A percentile compares a stretch with the other conserved stretches of the same genome.
Evolutionary conservation across 2,797 vertebrate genomes (phyloP).

Genomic region (Thripadectes ignobilis): DNA sequence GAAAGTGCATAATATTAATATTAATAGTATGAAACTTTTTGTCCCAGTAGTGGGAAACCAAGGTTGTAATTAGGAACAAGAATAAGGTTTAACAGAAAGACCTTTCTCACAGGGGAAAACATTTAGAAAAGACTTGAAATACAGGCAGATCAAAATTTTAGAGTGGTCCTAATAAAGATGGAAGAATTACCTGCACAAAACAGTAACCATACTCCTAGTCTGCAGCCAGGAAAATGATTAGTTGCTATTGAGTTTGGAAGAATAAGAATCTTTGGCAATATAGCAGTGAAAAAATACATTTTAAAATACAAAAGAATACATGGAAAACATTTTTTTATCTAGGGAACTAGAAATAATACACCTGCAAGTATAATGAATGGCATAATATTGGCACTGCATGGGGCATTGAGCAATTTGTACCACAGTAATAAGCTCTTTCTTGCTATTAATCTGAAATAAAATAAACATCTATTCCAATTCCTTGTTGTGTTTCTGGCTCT

Average conservation of each 20-base stretch:
- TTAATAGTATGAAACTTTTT: slow-evolving; percentile 16
- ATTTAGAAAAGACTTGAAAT: slow-evolving; percentile 66
- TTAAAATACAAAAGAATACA: slow-evolving; percentile 75
- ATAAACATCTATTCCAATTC: slow-evolving; percentile 64
- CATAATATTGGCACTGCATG: slow-evolving; percentile 72
- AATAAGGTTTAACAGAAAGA: slow-evolving; percentile 59
- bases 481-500: slow-evolving; percentile 68
- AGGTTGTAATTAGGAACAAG: slow-evolving; percentile 18
- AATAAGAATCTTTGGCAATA: slow-evolving; percentile 63
- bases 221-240: slow-evolving; percentile 68
- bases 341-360: slow-evolving; percentile 79
- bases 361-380: slow-evolving; percentile 77
- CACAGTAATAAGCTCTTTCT: slow-evolving; percentile 66
- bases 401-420: slow-evolving; percentile 72
- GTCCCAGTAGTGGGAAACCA: slow-evolving; percentile 49
- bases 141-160: slow-evolving; percentile 46
- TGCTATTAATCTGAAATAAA: slow-evolving; percentile 77
- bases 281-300: slow-evolving; percentile 66
- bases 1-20: slow-evolving; percentile 42
- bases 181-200: slow-evolving; percentile 47
- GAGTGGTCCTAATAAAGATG: slow-evolving; percentile 47
- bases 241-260: slow-evolving; percentile 74
- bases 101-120: slow-evolving; percentile 56
- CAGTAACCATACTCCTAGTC: slow-evolving; percentile 50
- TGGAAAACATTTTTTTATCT: slow-evolving; percentile 70